phyloP scores from a whole-genome alignment of 2,113 vertebrate genomes.

The Tenrec ecaudatus region DNA sequence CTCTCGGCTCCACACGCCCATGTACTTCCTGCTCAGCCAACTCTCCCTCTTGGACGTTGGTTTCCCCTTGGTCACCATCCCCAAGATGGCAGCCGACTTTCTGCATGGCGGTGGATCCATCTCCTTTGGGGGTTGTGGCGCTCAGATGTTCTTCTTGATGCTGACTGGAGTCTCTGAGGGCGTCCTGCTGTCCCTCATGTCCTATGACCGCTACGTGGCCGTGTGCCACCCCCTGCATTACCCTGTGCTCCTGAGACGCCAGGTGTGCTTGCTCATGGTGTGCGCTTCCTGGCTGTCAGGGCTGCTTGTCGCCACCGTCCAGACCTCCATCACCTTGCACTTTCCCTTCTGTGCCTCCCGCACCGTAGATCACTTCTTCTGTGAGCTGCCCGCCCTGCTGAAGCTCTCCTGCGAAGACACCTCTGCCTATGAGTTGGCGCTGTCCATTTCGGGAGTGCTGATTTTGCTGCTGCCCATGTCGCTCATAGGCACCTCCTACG shows the following conservation, averaged over 20 bases:
- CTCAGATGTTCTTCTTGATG: conserved; percentile 75
- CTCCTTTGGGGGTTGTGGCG: conserved; percentile 50
- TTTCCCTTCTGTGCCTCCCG: conserved; percentile 59
- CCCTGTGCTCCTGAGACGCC: conserved; percentile 62
- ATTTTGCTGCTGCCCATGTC: conserved; percentile 56
- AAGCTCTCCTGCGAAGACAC: conserved; percentile 46
- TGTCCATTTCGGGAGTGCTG: conserved; percentile 39
- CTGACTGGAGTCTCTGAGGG: conserved; percentile 61
- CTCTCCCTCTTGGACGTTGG: conserved; percentile 72
- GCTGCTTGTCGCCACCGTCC: conserved; percentile 37
- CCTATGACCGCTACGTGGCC: conserved; percentile 72
- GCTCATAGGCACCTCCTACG: conserved; percentile 30
- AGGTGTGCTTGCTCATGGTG: conserved; percentile 58
- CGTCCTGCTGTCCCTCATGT: conserved; percentile 71
- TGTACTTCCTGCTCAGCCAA: conserved; percentile 76
- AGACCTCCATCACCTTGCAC: conserved; percentile 29
- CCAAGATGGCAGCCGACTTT: conserved; percentile 60
- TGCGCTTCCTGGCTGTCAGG: conserved; percentile 42
- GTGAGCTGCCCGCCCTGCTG: conserved; percentile 58
- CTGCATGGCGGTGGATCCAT: conserved; percentile 34
- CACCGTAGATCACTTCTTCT: conserved; percentile 60
- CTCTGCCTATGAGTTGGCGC: neutral
- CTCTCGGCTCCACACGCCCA: conserved; percentile 61
- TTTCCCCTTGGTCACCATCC: conserved; percentile 70
- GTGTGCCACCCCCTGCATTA: conserved; percentile 73